These are phyloP conservation scores for Platycheirus rosarum DNA, from an alignment of 2,888 invertebrate genomes.

Conservation along the genomic window DNA sequence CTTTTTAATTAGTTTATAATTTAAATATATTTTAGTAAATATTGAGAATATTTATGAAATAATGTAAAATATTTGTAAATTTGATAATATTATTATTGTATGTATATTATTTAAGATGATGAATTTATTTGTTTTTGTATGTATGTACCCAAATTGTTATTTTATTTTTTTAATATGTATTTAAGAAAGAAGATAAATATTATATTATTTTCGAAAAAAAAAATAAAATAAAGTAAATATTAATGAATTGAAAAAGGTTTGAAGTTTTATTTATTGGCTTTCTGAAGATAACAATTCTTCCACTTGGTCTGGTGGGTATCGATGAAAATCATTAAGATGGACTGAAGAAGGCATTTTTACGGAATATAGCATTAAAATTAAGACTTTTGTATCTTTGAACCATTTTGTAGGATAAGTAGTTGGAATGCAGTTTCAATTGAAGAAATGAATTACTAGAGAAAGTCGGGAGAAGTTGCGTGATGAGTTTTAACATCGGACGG, in stretches of 20 bases:
- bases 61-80: conserved; percentile 27
- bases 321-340: no score
- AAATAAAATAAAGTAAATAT: conserved; percentile 23
- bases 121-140: conserved; percentile 8
- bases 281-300: no score
- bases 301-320: no score
- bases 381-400: no score
- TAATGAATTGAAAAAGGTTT: not conserved
- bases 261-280: not conserved
- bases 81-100: conserved; percentile 21
- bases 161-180: conserved; percentile 35
- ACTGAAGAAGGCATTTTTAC: no score
- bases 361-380: no score
- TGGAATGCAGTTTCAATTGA: no score
- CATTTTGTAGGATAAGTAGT: no score
- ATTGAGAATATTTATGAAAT: conserved; percentile 43
- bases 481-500: no score
- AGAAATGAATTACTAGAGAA: no score
- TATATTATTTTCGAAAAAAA: conserved; percentile 39
- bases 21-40: not conserved
- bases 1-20: conserved; percentile 5
- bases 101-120: conserved; percentile 14
- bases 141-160: conserved; percentile 44
- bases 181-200: conserved; percentile 9
- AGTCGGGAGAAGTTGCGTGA: no score